Base-by-base conservation (phyloP, 2,888 invertebrate genomes). In the Sepioteuthis lessoniana region DNA sequence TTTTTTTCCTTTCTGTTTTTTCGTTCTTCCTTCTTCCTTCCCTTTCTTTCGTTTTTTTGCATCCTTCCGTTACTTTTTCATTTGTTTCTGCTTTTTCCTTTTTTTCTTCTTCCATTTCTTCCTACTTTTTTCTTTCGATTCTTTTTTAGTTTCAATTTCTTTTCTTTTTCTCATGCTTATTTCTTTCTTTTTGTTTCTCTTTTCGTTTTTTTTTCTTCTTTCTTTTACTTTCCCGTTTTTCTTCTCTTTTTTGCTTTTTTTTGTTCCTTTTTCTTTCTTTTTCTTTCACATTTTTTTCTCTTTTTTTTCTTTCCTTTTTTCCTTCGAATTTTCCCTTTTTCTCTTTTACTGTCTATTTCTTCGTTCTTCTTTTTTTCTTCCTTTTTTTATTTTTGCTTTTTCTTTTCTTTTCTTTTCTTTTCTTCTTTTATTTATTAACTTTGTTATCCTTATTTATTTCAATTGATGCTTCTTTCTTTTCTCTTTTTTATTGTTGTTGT, bases 1-100 rank as follows among this genome's bases (percentile, higher is more conserved):
- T n/a, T 76, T 28, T 31, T 28, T 0, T 21, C 8, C 8, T 60
- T 60, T 60, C 8, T 60, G 16, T 55, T 55, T 5, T 55, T 55
- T 55, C 21, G 5, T 55, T 60, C 8, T 60, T 60, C 7, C n/a
- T 76, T 2, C 76, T n/a, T n/a, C 31, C 0, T 76, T 10, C 10
- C n/a, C n/a, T n/a, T 0, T n/a, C n/a, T n/a, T 1, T 31, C 2
- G 31, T 76, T n/a, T 1, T 7, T 0, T n/a, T n/a, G 13, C 31
- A 0, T n/a, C 31, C 2, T 76, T 76, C 10, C n/a, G 21, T 25
- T 2, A 25, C 31, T 76, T 8, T 13, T 76, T n/a, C 16, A 2
- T n/a, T 76, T 13, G 8, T 28, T 25, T 60, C 8, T 21, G 1
- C 7, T 60, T 19, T 28, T 28, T 28, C 4, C 2, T 60, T 31